Evolutionary conservation across 2,888 invertebrate species (phyloP).

Genomic region (Opisthograptis luteolata): DNA sequence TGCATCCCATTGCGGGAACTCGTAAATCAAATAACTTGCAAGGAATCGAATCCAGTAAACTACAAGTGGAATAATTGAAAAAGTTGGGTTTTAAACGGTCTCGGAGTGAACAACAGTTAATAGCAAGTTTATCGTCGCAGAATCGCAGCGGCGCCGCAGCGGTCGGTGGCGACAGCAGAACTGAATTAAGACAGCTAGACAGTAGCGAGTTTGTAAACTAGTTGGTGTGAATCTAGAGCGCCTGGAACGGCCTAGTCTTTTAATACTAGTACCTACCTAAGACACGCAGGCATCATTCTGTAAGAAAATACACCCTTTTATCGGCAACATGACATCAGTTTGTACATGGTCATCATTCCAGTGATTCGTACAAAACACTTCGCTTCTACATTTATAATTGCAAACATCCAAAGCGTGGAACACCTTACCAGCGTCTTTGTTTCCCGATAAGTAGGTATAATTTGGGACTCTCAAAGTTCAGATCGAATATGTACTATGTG

Average conservation of each 20-base stretch:
- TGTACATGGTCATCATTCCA: too few species aligned
- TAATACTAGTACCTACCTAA: background rate
- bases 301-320: too few species aligned
- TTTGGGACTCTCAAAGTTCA: too few species aligned
- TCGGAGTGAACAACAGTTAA: slow-evolving; percentile 53
- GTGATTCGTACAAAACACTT: too few species aligned
- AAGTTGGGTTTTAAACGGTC: slow-evolving; percentile 58
- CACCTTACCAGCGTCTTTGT: too few species aligned
- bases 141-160: slow-evolving; percentile 50
- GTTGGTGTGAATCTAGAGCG: slow-evolving; percentile 37
- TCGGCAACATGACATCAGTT: too few species aligned
- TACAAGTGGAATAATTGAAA: slow-evolving; percentile 61
- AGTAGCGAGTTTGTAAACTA: slow-evolving; percentile 59
- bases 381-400: too few species aligned
- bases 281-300: too few species aligned
- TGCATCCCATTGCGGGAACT: slow-evolving; percentile 43
- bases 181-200: slow-evolving; percentile 66
- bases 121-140: slow-evolving; percentile 53
- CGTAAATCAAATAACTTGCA: slow-evolving; percentile 59
- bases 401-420: too few species aligned
- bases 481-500: too few species aligned
- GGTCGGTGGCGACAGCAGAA: slow-evolving; percentile 58
- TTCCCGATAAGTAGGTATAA: too few species aligned
- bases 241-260: slow-evolving; percentile 38
- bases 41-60: slow-evolving; percentile 57